Evolutionary conservation across 2,113 vertebrate genomes (phyloP), one percentile per base, ranked within the genome.

Genomic region (Parus major): DNA sequence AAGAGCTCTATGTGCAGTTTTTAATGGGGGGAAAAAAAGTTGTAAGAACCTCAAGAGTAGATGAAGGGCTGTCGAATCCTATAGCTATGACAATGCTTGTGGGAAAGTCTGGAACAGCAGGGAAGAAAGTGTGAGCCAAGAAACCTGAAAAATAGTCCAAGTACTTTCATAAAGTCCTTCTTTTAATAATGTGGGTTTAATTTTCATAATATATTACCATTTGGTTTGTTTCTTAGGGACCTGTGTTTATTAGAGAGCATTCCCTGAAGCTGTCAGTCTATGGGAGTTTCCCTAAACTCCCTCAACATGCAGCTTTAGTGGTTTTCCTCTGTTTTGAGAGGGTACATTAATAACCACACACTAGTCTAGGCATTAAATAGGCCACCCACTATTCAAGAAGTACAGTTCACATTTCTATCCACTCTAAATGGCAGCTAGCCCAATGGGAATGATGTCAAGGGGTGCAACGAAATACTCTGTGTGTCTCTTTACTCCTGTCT

Each of bases 81-180:
- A 82, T 93, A 88, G 94, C 84, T 92, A 41, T 88, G 92, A 92
- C 91, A 96, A 49, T 87, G 73, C 70, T 97, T 94, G 73, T 91
- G 93, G 80, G 92, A 95, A 92, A 91, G 81, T 87, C 87, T 94
- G 92, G 82, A 96, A 92, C 92, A 96, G 90, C 91, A 82, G 91
- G 95, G 60, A 94, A n/a, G 71, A 82, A 93, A 83, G 47, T 27
- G 80, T 89, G 81, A 96, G 87, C 94, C 94, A 97, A 91, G 84
- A 93, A 92, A 96, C 80, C 95, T 90, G 93, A 96, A 95, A 96
- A 96, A 96, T 72, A 93, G 79, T 92, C 91, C 82, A 95, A 95
- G 93, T 39, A 57, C 66, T 92, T 92, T 84, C 79, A 96, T 93
- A 88, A 96, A 78, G 86, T 63, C 72, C 66, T 69, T 76, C 21